Evolutionary conservation across 2,888 invertebrate species (phyloP).

Genomic region (Thecocarcelia acutangulata): DNA sequence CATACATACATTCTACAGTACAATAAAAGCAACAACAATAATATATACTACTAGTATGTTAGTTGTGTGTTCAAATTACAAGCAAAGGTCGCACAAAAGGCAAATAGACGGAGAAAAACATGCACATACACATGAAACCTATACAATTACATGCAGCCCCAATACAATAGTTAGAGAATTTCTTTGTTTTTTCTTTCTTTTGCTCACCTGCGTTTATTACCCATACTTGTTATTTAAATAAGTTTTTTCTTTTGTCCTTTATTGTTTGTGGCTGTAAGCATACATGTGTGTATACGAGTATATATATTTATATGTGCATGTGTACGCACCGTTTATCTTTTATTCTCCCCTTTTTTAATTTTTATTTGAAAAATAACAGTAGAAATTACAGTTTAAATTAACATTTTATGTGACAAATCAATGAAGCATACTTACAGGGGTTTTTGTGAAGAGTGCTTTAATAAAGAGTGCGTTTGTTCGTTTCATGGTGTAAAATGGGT

Average conservation of each 20-base stretch:
- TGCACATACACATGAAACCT: slow-evolving; percentile 2
- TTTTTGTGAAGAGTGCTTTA: not conserved
- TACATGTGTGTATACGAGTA: not conserved
- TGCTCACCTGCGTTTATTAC: slow-evolving; percentile 44
- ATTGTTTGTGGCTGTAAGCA: not conserved
- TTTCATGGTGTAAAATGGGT: not conserved
- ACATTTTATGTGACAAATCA: slow-evolving; percentile 71
- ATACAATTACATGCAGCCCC: slow-evolving; percentile 38
- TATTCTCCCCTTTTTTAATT: slow-evolving; percentile 6
- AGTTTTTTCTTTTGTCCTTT: slow-evolving; percentile 15
- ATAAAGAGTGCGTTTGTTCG: not conserved
- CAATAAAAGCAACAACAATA: slow-evolving; percentile 15
- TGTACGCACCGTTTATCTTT: slow-evolving; percentile 2
- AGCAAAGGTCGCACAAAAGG: slow-evolving; percentile 67
- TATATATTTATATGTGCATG: not conserved
- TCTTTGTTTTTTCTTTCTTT: not conserved
- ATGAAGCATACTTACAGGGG: slow-evolving; percentile 58
- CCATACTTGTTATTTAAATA: slow-evolving; percentile 8
- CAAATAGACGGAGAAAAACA: slow-evolving; percentile 43
- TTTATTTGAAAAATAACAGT: slow-evolving; percentile 29
- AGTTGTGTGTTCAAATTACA: slow-evolving; percentile 65
- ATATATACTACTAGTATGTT: slow-evolving; percentile 31
- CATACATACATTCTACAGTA: no score
- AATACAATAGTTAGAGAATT: slow-evolving; percentile 13
- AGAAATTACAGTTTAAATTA: slow-evolving; percentile 64